Evolutionary conservation across 2,113 vertebrate species (phyloP).

Genomic region (Perca fluviatilis): DNA sequence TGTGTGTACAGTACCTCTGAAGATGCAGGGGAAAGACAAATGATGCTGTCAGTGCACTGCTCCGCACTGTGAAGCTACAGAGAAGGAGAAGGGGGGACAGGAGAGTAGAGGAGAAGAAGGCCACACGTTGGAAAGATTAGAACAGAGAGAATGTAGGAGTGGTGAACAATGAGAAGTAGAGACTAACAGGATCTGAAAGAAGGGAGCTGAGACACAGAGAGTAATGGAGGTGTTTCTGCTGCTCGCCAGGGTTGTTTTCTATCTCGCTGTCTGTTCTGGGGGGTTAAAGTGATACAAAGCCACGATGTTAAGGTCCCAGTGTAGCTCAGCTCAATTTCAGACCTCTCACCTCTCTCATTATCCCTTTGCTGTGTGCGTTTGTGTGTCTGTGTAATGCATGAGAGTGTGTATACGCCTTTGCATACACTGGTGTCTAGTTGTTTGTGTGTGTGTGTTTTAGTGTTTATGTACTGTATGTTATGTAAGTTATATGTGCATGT

Average conservation of each 20-base stretch:
- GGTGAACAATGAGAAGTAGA: constrained; percentile 36
- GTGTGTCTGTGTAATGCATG: constrained; percentile 13
- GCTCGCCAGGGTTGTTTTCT: constrained; percentile 49
- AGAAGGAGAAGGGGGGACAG: constrained; percentile 33
- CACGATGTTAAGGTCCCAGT: constrained; percentile 60
- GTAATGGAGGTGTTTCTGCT: constrained; percentile 56
- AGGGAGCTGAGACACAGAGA: constrained; percentile 20
- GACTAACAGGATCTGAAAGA: constrained; percentile 38
- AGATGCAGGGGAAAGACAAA: constrained; percentile 60
- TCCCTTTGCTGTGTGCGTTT: constrained; percentile 24
- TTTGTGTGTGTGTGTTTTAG: background rate
- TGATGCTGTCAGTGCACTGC: constrained; percentile 60
- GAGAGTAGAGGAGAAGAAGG: constrained; percentile 17
- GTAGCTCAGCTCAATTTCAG: constrained; percentile 71
- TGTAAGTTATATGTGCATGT: background rate
- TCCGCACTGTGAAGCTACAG: constrained; percentile 54
- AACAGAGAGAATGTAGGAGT: constrained; percentile 44
- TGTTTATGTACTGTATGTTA: background rate
- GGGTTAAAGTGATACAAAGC: constrained; percentile 69
- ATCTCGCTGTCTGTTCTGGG: constrained; percentile 46
- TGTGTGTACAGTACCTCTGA: constrained; percentile 15
- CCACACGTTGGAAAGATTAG: constrained; percentile 37
- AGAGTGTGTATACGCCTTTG: background rate
- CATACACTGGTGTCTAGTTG: background rate
- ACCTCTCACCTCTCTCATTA: constrained; percentile 65